Evolutionary conservation across 1,140 invertebrate genomes (phyloP).

Genomic region (Temnothorax curvispinosus): DNA sequence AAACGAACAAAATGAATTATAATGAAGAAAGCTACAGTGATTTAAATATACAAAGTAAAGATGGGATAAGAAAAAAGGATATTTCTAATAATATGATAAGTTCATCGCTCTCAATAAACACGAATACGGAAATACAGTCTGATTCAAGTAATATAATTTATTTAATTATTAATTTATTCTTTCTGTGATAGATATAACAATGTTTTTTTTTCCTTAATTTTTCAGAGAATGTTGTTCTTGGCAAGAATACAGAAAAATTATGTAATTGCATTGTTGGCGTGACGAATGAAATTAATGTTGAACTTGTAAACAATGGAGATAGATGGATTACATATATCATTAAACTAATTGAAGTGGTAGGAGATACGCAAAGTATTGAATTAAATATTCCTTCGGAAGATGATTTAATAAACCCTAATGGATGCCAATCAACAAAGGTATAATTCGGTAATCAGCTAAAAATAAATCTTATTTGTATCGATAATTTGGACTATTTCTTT

Average conservation of each 20-base stretch:
- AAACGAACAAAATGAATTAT: background rate
- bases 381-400: conserved; percentile 74
- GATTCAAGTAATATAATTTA: conserved; percentile 48
- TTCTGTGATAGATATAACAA: background rate
- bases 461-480: background rate
- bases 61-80: conserved; percentile 32
- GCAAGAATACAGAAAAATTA: conserved; percentile 76
- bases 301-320: conserved; percentile 79
- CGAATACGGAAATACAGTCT: conserved; percentile 7
- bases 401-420: conserved; percentile 79
- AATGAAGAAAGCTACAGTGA: conserved; percentile 32
- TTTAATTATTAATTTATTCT: conserved; percentile 4
- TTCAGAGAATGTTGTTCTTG: conserved; percentile 67
- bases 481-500: conserved; percentile 34
- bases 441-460: background rate
- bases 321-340: conserved; percentile 80
- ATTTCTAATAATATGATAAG: conserved; percentile 31
- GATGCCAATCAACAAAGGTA: conserved; percentile 77
- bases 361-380: conserved; percentile 77
- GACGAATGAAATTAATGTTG: conserved; percentile 75
- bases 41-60: conserved; percentile 31
- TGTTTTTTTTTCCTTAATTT: background rate
- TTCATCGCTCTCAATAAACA: background rate
- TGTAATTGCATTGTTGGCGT: conserved; percentile 80
- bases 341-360: conserved; percentile 76